Conservation (phyloP, 2,888 invertebrate species). For the Parnassius apollo region DNA sequence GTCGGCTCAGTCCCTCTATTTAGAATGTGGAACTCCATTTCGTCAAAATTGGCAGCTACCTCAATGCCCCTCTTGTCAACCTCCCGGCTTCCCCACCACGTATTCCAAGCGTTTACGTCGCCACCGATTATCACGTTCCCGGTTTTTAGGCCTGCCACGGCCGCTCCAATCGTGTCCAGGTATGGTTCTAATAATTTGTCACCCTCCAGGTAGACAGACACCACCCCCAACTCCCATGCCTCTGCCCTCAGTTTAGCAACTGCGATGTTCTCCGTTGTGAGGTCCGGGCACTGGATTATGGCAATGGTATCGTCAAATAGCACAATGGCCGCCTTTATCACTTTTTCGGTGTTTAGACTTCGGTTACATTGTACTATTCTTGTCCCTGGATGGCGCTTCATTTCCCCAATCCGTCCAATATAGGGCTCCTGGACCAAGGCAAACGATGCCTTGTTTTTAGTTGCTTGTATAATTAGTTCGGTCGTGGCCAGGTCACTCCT, state of each 20-base stretch:
- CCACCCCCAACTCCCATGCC: background rate
- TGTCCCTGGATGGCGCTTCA: too few relatives aligned
- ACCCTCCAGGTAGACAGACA: background rate
- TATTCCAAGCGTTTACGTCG: background rate
- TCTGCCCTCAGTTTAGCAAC: background rate
- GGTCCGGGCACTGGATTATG: background rate
- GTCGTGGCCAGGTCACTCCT: background rate
- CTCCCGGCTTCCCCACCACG: background rate
- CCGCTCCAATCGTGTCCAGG: background rate
- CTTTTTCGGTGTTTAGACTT: background rate
- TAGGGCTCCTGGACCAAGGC: constrained; percentile 26
- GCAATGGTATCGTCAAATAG: constrained; percentile 6
- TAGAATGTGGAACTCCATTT: background rate
- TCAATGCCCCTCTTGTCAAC: background rate
- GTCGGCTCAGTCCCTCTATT: background rate
- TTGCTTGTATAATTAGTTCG: background rate
- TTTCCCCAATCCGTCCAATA: constrained; percentile 8
- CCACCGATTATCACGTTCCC: too few relatives aligned
- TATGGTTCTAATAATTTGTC: background rate
- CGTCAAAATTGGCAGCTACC: background rate
- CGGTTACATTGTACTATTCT: constrained; percentile 13
- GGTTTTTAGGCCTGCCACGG: background rate
- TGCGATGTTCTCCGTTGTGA: background rate
- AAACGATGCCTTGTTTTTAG: background rate
- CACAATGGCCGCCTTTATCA: constrained; percentile 17